Evolutionary conservation across 2,113 vertebrate genomes (phyloP), one percentile per base, ranked within the genome.

Genomic region (Dicentrarchus labrax): DNA sequence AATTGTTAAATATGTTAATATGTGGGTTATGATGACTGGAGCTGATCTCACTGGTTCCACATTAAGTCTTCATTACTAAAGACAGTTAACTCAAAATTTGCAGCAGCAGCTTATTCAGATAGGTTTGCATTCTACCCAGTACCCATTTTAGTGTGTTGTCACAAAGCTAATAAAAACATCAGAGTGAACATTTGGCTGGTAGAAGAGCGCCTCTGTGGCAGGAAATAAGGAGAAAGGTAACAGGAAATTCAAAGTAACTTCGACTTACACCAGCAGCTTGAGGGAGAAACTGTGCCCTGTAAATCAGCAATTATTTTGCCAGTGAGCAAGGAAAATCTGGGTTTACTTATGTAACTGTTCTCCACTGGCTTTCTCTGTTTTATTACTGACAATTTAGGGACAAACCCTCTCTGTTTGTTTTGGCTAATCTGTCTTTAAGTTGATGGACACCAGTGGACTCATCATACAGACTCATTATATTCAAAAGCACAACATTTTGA

Each of bases 281-380:
- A 30, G 36, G 68, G 45, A 75, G 47, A 78, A 56, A 76, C 51
- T 78, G 67, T 78, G 65, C 72, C 39, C 68, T 54, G 38, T 75
- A 75, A 78, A 75, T 70, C 78, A 38, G 69, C 71, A 47, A 17
- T 56, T 74, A 76, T 71, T 81, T 88, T 72, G 22, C 43, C 57
- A 51, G 50, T 36, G 56, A 51, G 57, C 19, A 43, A 30, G 64
- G 38, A 43, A 68, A 70, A 74, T 79, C 59, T 76, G 54, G 56
- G 17, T 83, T 66, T n/a, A 45, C 54, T 85, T 81, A 70, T 22
- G 22, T 36, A 72, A 69, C 39, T 65, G 36, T 53, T 77, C 22
- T 43, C 38, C 56, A 65, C 41, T 67, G 60, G 56, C 75, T 88
- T 81, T 30, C 65, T 69, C 22, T 76, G 8, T 73, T 80, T 56